Conservation (phyloP, 2,797 vertebrate species). For the Lepus townsendii region DNA sequence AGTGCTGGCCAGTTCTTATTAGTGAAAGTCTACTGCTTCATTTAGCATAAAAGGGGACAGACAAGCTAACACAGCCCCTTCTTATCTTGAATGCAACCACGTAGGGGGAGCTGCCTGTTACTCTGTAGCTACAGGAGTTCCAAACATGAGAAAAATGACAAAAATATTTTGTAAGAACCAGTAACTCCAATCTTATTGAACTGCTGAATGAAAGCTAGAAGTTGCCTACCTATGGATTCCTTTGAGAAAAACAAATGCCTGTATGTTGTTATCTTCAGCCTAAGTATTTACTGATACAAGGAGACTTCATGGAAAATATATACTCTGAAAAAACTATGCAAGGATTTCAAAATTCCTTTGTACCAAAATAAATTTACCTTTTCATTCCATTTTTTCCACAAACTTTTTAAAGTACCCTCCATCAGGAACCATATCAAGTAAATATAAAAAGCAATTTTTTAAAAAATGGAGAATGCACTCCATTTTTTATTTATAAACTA, state of each 20-base stretch:
- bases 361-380: no score
- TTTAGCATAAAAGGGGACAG: not conserved
- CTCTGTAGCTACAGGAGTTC: not conserved
- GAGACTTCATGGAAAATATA: no score
- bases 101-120: not conserved
- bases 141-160: not conserved
- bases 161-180: not conserved
- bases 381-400: no score
- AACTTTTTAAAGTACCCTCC: no score
- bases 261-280: not conserved
- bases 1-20: not conserved
- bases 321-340: no score
- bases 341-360: no score
- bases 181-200: not conserved
- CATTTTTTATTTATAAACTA: not conserved
- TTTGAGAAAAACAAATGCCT: conserved; percentile 25
- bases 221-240: not conserved
- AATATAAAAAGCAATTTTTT: not conserved
- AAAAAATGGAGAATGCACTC: not conserved
- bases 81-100: not conserved
- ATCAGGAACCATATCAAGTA: not conserved
- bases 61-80: not conserved
- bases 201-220: not conserved
- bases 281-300: not conserved
- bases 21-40: not conserved